Evolutionary conservation across 2,888 invertebrate species (phyloP), one percentile per base, ranked within the genome.

Genomic region (Spodoptera exigua): DNA sequence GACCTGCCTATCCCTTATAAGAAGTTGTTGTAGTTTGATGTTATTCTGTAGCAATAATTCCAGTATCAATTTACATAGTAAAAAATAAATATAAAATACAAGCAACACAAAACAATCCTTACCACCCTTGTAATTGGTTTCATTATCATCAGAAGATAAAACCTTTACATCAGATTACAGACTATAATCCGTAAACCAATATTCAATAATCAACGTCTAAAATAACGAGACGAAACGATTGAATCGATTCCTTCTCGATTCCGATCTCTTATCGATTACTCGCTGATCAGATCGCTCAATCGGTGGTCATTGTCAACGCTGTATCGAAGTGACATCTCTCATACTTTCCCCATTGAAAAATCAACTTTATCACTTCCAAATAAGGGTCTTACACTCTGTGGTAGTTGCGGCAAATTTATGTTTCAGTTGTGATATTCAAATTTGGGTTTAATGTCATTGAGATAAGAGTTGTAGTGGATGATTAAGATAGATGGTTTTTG

Each of bases 261-360:
- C 63, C 61, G 70, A 86, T 87, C 84, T 82, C 80, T 87, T 87
- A 89, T 89, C 89, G 82, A 80, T 80, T 79, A 70, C 71, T 70
- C 72, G 67, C 65, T 71, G 79, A 87, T 88, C 88, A 79, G 82
- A 89, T 87, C 89, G 84, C 86, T 89, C 89, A 88, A 89, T 88
- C 88, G 84, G 80, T 84, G 84, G 80, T 84, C 84, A 88, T 87
- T 89, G 88, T 89, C 88, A 84, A 84, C 78, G 71, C 66, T 69
- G 74, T 81, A 83, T 80, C 79, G 73, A 81, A 79, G 83, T 80
- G 87, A 87, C 88, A 87, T 76, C 79, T 74, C 56, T 67, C 62
- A 76, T 79, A 71, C 56, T 66, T 70, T 62, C 16, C 27, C 43
- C 66, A 83, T 63, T 67, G 70, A 54, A 84, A 72, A 74, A 61